These are phyloP conservation scores for Lucifuga dentata DNA, from an alignment of 2,113 vertebrate species.

Conservation along the genomic window DNA sequence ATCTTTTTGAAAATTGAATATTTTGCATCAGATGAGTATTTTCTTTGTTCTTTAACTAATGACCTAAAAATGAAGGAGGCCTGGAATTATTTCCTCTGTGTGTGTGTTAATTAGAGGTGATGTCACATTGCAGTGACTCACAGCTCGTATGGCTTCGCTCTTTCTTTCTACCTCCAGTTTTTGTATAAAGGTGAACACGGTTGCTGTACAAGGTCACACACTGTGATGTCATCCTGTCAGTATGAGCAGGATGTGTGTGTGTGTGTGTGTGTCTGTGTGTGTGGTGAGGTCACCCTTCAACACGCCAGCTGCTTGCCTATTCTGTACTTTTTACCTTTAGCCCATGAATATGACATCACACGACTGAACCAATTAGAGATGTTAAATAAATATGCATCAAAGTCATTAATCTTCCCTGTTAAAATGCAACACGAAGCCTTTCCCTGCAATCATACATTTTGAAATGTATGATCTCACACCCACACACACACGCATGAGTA, in stretches of 20 bases:
- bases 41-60: neutral
- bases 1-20: too few species aligned
- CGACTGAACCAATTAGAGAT: too few species aligned
- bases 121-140: slow-evolving; percentile 50
- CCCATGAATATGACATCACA: neutral
- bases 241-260: too few species aligned
- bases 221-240: slow-evolving; percentile 52
- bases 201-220: slow-evolving; percentile 32
- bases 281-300: slow-evolving; percentile 45
- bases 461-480: slow-evolving; percentile 19
- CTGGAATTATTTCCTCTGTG: too few species aligned
- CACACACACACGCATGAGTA: too few species aligned
- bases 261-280: too few species aligned
- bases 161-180: neutral
- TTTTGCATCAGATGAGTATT: too few species aligned
- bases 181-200: slow-evolving; percentile 50
- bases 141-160: neutral
- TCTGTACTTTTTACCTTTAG: slow-evolving; percentile 11
- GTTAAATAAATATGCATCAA: neutral
- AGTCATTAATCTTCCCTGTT: neutral
- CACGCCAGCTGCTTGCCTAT: neutral
- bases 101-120: slow-evolving; percentile 15
- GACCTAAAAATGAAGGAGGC: neutral
- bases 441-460: neutral
- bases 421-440: neutral